Conservation (phyloP, 2,888 invertebrate species). For the Diloba caeruleocephala region DNA sequence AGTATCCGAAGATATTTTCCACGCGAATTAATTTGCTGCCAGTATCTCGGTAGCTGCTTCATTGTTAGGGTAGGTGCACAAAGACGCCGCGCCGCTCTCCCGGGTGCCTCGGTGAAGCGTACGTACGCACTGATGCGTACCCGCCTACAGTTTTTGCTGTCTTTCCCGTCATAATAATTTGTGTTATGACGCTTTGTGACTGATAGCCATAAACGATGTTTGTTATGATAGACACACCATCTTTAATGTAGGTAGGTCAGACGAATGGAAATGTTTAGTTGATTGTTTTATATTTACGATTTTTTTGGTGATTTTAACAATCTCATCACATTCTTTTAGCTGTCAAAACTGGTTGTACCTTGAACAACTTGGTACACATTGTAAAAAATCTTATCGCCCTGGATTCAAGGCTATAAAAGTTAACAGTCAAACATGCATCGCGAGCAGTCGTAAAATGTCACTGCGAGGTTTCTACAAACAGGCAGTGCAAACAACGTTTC, state of each 20-base stretch:
- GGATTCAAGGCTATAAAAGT: conserved; percentile 19
- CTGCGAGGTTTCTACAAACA: conserved; percentile 63
- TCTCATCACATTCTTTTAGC: conserved; percentile 4
- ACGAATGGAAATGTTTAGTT: conserved; percentile 40
- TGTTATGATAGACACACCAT: conserved; percentile 65
- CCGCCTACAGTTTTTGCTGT: conserved; percentile 65
- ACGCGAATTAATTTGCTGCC: conserved; percentile 68
- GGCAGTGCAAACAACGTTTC: conserved; percentile 55
- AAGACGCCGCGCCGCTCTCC: conserved; percentile 73
- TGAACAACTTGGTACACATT: conserved; percentile 23
- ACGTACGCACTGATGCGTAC: conserved; percentile 64
- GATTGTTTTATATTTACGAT: not conserved
- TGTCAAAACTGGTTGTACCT: not conserved
- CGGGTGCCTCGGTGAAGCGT: conserved; percentile 41
- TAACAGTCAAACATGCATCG: conserved; percentile 37
- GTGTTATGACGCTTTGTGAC: conserved; percentile 72
- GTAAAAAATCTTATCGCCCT: conserved; percentile 43
- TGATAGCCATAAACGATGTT: conserved; percentile 63
- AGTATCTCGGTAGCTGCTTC: conserved; percentile 67
- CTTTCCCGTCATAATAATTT: conserved; percentile 73
- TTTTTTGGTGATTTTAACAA: not conserved
- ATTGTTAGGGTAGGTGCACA: conserved; percentile 70
- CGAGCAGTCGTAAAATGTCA: conserved; percentile 49
- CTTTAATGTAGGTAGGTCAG: conserved; percentile 45
- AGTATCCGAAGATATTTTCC: conserved; percentile 74